These are phyloP conservation scores for Dinoponera quadriceps DNA, from an alignment of 1,140 invertebrate genomes.

Conservation along the genomic window DNA sequence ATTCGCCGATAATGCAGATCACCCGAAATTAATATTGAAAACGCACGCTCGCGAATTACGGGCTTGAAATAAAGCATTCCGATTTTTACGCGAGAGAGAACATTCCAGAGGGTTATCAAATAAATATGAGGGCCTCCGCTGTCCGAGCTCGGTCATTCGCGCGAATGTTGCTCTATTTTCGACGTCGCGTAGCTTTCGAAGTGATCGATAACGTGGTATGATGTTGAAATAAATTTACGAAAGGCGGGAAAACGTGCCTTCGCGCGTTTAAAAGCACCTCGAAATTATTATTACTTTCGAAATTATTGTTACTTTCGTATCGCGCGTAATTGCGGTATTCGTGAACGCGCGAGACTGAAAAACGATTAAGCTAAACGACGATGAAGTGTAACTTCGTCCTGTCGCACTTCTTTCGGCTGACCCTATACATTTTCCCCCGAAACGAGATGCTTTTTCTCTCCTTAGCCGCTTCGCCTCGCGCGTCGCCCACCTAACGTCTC, in stretches of 20 bases:
- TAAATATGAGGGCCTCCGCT: conserved; percentile 29
- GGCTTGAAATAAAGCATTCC: conserved; percentile 34
- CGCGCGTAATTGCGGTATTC: neutral
- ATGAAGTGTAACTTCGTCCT: neutral
- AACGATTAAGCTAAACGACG: neutral
- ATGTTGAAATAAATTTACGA: conserved; percentile 60
- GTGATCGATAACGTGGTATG: conserved; percentile 58
- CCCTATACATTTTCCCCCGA: conserved; percentile 3
- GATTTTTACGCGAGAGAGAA: conserved; percentile 1
- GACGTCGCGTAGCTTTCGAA: conserved; percentile 13
- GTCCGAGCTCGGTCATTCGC: neutral
- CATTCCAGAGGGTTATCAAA: conserved; percentile 32
- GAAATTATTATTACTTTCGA: conserved; percentile 15
- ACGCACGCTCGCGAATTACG: neutral
- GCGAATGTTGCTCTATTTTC: conserved; percentile 65
- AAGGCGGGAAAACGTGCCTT: conserved; percentile 12
- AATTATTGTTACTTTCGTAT: neutral
- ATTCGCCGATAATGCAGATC: neutral
- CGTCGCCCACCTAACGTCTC: conserved; percentile 29
- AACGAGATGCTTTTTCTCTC: neutral
- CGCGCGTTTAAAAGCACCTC: neutral
- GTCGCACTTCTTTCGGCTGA: neutral
- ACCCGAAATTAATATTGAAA: conserved; percentile 7
- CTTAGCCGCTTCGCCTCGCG: neutral
- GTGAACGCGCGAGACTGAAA: neutral